Conservation (phyloP, 2,113 vertebrate species). For the Laticauda laticaudata region DNA sequence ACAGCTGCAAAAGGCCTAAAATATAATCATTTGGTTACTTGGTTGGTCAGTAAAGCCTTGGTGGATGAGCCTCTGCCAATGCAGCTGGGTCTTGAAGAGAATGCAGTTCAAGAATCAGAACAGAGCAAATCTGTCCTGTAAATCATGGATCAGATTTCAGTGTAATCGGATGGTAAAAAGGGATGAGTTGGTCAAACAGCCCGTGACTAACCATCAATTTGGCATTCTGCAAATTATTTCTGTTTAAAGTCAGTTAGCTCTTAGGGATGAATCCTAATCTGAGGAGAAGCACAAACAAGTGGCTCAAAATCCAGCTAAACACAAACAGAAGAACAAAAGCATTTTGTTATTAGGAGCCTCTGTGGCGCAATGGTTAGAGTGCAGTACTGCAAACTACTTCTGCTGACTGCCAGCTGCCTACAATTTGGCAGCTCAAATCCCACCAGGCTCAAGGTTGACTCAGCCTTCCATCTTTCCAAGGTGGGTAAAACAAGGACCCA, state of each 20-base stretch:
- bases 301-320: constrained; percentile 37
- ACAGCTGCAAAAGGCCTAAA: constrained; percentile 35
- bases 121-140: constrained; percentile 42
- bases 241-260: constrained; percentile 48
- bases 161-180: constrained; percentile 45
- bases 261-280: constrained; percentile 41
- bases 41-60: constrained; percentile 12
- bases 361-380: too few relatives aligned
- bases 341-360: too few relatives aligned
- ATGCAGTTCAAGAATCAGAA: constrained; percentile 54
- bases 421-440: too few relatives aligned
- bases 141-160: constrained; percentile 62
- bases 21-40: constrained; percentile 55
- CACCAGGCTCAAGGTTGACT: too few relatives aligned
- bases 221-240: constrained; percentile 57
- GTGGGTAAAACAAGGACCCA: too few relatives aligned
- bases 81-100: constrained; percentile 34
- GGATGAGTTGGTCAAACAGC: constrained; percentile 36
- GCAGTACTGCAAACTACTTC: too few relatives aligned
- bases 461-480: too few relatives aligned
- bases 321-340: neutral
- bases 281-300: constrained; percentile 22
- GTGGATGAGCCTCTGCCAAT: constrained; percentile 40
- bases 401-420: too few relatives aligned
- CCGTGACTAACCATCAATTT: constrained; percentile 52